A percentile compares a stretch with the other conserved stretches of the same genome.
Conservation (phyloP, 2,113 vertebrate genomes). For the Dromiciops gliroides region DNA sequence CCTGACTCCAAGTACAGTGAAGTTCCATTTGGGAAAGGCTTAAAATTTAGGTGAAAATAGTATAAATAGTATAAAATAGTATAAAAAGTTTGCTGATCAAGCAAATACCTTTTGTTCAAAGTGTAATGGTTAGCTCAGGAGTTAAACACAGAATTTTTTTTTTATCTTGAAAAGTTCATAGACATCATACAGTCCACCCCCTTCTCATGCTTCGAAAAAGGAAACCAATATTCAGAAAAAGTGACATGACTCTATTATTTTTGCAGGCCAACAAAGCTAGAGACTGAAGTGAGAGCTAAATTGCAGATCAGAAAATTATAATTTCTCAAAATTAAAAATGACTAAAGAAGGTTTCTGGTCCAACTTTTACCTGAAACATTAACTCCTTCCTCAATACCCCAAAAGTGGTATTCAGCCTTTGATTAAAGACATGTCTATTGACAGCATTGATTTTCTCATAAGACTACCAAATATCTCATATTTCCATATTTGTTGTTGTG, state of each 20-base stretch:
- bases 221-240: background rate
- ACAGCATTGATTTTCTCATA: background rate
- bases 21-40: background rate
- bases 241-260: background rate
- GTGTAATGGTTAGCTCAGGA: background rate
- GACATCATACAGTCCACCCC: background rate
- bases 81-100: slow-evolving; percentile 5
- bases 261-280: background rate
- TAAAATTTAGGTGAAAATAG: background rate
- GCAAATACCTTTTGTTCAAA: background rate
- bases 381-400: background rate
- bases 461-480: background rate
- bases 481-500: background rate
- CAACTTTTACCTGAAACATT: background rate
- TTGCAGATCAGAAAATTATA: background rate
- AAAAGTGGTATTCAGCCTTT: background rate
- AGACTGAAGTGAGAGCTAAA: background rate
- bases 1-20: background rate
- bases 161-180: background rate
- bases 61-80: background rate
- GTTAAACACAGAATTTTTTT: background rate
- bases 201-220: background rate
- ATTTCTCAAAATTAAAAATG: background rate
- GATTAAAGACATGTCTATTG: background rate
- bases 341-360: background rate